A percentile compares a stretch with the other conserved stretches of the same genome.
Evolutionary conservation across 2,888 invertebrate genomes (phyloP).

Genomic region (Merodon equestris): DNA sequence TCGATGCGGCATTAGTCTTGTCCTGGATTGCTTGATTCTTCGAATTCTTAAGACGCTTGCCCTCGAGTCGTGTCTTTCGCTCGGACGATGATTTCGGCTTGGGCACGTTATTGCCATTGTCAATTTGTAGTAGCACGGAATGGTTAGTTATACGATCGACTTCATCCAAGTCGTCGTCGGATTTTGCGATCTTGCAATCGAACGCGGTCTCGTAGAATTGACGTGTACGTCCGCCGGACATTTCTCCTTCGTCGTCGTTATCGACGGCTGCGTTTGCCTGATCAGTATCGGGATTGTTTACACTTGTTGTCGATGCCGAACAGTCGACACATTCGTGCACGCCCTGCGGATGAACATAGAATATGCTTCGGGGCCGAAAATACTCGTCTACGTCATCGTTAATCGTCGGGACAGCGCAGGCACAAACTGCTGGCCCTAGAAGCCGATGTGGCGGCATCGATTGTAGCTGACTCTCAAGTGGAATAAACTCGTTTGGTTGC

Average conservation of each 20-base stretch:
- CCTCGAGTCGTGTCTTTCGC: constrained; percentile 74
- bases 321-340: constrained; percentile 81
- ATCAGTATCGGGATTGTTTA: constrained; percentile 48
- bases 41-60: constrained; percentile 77
- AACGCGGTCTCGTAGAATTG: constrained; percentile 94
- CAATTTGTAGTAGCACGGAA: constrained; percentile 84
- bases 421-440: constrained; percentile 84
- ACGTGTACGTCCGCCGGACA: constrained; percentile 81
- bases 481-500: constrained; percentile 70
- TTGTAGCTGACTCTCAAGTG: constrained; percentile 72
- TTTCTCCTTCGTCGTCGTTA: constrained; percentile 77
- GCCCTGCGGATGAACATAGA: constrained; percentile 84
- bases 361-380: constrained; percentile 84
- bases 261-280: constrained; percentile 36
- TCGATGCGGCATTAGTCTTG: constrained; percentile 70
- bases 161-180: constrained; percentile 88
- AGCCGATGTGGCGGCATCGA: constrained; percentile 87
- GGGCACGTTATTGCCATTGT: constrained; percentile 74
- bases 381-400: constrained; percentile 83
- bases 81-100: constrained; percentile 70
- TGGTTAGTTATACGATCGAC: constrained; percentile 90
- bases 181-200: constrained; percentile 91
- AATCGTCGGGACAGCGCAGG: constrained; percentile 83
- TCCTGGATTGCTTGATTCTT: constrained; percentile 78
- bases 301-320: constrained; percentile 67